Evolutionary conservation across 2,888 invertebrate genomes (phyloP), one percentile per base, ranked within the genome.

Genomic region (Oligia latruncula): DNA sequence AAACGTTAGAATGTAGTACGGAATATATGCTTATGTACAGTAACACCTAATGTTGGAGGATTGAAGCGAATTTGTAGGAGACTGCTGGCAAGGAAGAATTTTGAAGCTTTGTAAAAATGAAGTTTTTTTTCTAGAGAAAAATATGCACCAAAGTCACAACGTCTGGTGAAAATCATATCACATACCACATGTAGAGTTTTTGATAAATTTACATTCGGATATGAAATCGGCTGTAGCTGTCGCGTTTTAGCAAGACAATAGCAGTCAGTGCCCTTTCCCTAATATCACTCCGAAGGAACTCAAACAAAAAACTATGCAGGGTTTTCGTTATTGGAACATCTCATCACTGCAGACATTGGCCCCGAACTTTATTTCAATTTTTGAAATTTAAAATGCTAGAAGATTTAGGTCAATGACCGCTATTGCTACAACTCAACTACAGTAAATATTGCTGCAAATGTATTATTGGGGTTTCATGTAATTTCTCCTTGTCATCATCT

Each of bases 1-100:
- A 82, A 85, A 85, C 64, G 49, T 86, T 81, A 84, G 83, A 89
- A 88, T 88, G 86, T 85, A 81, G 73, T 77, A 82, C 81, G 88
- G 83, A 86, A 88, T 86, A 67, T 40, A 77, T 79, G 85, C 71
- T 74, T 80, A 77, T 75, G 73, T 76, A 82, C 80, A 75, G 68
- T 60, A 77, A 79, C 35, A 77, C 66, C 62, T 71, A 77, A 58
- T 20, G 72, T 77, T 20, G 70, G 70, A 40, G 43, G 62, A 66
- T 29, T n/a, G 29, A 76, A 72, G 73, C 67, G 1, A 62, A 67
- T 49, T 70, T 67, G 13, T 75, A 29, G 35, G 5, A 2, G 23
- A 75, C 82, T 85, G 80, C 80, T 87, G 82, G 78, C 82, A 75
- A 79, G 74, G 2, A 13, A 35, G 23, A n/a, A n/a, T 40, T 55